Conservation (phyloP, 2,888 invertebrate genomes). For the Sylvicola cinctus region DNA sequence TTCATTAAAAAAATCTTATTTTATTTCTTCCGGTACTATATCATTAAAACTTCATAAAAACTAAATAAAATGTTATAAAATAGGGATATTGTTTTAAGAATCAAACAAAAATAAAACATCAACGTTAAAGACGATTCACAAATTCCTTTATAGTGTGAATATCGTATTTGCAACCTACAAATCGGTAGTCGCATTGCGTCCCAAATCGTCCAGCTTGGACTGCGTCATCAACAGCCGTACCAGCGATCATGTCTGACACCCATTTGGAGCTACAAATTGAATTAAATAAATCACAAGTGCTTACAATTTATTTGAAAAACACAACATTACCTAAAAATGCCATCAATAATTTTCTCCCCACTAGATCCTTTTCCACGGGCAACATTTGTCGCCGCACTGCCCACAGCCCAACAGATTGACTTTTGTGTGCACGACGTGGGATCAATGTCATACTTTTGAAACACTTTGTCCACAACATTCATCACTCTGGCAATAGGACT, state of each 20-base stretch:
- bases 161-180: no score
- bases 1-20: no score
- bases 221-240: neutral
- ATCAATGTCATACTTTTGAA: neutral
- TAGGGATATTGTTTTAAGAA: no score
- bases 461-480: neutral
- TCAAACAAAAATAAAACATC: no score
- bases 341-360: neutral
- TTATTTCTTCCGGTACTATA: no score
- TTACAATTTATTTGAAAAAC: no score
- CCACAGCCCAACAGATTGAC: neutral
- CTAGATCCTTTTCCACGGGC: neutral
- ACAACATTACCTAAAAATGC: neutral
- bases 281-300: neutral
- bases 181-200: no score
- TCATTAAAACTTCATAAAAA: no score
- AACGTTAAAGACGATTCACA: no score
- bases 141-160: no score
- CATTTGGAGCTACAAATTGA: neutral
- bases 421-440: neutral
- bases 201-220: no score
- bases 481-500: neutral
- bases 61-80: no score
- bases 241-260: neutral
- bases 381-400: neutral